Evolutionary conservation across 2,888 invertebrate genomes (phyloP).

Genomic region (Molorchus minor): DNA sequence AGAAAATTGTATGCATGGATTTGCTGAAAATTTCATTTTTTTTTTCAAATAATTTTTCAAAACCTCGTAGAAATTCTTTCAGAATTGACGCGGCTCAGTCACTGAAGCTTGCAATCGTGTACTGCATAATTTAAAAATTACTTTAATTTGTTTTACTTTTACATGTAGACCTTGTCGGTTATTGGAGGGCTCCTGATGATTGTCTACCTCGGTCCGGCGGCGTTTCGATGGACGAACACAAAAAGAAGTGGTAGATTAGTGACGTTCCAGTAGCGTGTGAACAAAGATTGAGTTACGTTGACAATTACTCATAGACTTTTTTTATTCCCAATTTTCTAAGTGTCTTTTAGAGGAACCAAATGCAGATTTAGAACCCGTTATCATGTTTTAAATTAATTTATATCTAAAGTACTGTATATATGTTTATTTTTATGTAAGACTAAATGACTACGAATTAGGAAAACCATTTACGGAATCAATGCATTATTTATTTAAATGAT

Average conservation of each 20-base stretch:
- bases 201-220: slow-evolving; percentile 97
- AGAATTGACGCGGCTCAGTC: too few species aligned
- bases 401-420: slow-evolving; percentile 28
- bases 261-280: slow-evolving; percentile 34
- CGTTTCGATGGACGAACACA: slow-evolving; percentile 99
- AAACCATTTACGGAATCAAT: slow-evolving; percentile 1
- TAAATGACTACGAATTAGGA: slow-evolving; percentile 6
- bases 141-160: too few species aligned
- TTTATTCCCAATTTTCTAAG: slow-evolving; percentile 15
- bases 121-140: too few species aligned
- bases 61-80: too few species aligned
- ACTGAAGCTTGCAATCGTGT: too few species aligned
- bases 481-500: slow-evolving; percentile 21
- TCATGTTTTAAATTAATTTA: slow-evolving; percentile 20
- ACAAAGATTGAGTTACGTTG: slow-evolving; percentile 30
- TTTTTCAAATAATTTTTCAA: slow-evolving; percentile 4
- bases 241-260: slow-evolving; percentile 90
- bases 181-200: slow-evolving; percentile 98
- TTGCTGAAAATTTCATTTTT: too few species aligned
- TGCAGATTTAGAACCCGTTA: slow-evolving; percentile 15
- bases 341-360: slow-evolving; percentile 3
- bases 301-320: slow-evolving; percentile 23
- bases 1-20: too few species aligned
- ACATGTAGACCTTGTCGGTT: slow-evolving; percentile 94
- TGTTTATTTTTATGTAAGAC: slow-evolving; percentile 9